Evolutionary conservation across 2,797 vertebrate genomes (phyloP).

Genomic region (Tangara arthus): DNA sequence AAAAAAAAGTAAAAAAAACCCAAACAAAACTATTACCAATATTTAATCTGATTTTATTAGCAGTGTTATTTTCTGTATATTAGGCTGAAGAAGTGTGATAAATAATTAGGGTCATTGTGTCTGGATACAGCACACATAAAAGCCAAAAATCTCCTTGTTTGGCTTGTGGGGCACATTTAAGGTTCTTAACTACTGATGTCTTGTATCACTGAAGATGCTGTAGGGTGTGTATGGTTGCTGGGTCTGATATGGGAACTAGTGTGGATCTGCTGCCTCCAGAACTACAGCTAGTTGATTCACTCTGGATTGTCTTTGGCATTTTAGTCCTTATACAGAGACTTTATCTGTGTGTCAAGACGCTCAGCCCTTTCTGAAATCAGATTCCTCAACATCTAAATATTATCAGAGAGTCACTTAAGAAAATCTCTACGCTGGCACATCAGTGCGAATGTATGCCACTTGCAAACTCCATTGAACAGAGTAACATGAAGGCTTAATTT

Average conservation of each 20-base stretch:
- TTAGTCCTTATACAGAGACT: neutral
- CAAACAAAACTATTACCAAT: neutral
- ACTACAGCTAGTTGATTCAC: neutral
- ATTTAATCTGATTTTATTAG: neutral
- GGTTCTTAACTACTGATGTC: neutral
- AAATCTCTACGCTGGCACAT: neutral
- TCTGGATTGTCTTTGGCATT: neutral
- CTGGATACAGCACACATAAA: neutral
- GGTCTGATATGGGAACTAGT: neutral
- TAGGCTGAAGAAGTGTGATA: neutral
- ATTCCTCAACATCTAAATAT: neutral
- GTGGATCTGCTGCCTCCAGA: neutral
- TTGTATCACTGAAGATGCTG: neutral
- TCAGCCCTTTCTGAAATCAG: neutral
- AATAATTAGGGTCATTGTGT: neutral
- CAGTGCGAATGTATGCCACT: neutral
- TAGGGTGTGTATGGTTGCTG: neutral
- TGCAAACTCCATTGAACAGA: neutral
- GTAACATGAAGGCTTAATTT: neutral
- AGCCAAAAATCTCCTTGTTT: neutral
- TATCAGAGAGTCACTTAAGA: neutral
- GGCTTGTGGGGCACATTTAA: neutral
- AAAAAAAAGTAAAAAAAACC: neutral
- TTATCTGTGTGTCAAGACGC: neutral
- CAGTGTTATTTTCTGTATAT: neutral